A percentile compares a stretch with the other conserved stretches of the same genome.
phyloP scores from a whole-genome alignment of 2,797 vertebrate genomes.

The Morelia viridis region DNA sequence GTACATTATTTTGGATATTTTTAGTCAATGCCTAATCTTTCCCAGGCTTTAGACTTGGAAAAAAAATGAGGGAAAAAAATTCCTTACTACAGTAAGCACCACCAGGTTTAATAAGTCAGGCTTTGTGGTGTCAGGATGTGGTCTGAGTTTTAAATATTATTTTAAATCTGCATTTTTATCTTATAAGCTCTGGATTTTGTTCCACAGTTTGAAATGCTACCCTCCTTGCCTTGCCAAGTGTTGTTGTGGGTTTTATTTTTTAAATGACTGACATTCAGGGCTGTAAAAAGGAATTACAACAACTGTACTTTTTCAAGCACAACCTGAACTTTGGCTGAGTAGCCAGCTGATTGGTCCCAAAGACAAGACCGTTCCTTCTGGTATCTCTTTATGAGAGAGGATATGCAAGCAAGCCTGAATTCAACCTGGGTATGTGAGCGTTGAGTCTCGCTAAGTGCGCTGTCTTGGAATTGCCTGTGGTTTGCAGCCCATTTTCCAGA shows the following conservation, averaged over 20 bases:
- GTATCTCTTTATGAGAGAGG: background rate
- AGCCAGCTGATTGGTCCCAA: background rate
- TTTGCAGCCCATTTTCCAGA: constrained; percentile 20
- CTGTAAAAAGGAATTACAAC: background rate
- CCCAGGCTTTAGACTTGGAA: background rate
- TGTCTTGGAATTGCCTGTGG: background rate
- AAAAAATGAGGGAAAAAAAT: background rate
- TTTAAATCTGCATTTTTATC: background rate
- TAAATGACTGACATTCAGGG: background rate
- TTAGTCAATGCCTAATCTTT: background rate
- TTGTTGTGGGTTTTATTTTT: background rate
- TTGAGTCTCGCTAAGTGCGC: background rate
- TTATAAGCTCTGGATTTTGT: background rate
- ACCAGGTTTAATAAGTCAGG: background rate
- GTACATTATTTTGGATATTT: background rate
- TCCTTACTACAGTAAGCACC: background rate
- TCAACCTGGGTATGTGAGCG: background rate
- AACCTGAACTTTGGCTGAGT: background rate
- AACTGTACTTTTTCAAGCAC: background rate
- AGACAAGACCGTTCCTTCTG: background rate
- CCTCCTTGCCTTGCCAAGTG: background rate
- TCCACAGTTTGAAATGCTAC: background rate
- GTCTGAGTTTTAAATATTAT: background rate
- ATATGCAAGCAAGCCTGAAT: fast-evolving
- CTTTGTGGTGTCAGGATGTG: background rate